Evolutionary conservation across 2,113 vertebrate genomes (phyloP), one percentile per base, ranked within the genome.

Genomic region (Phocoena phocoena): DNA sequence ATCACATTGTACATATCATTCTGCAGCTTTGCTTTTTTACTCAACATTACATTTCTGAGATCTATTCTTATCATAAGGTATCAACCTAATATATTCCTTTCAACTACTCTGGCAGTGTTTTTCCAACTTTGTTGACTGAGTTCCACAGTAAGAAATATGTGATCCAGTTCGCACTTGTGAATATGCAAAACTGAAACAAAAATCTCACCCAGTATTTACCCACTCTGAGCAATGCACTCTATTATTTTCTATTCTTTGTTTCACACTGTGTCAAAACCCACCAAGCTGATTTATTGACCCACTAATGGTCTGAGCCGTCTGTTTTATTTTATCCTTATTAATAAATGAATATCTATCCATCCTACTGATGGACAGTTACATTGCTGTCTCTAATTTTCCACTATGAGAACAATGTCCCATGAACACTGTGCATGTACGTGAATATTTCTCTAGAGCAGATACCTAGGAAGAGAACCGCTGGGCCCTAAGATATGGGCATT

Each of bases 131-230:
- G 62, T 14, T 21, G 33, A 70, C 23, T n/a, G 13, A 63, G 85
- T 70, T 26, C 36, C n/a, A 82, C 28, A 60, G 8, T 33, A 83
- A 77, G 23, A 93, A 90, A 58, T 55, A 50, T 53, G 68, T 88
- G 55, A 96, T 47, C 41, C 50, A 74, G 70, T 85, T 97, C 93
- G 68, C 88, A 90, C 8, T 88, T 90, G 25, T 18, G 23, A 93
- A 55, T 63, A 76, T 5, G 58, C 74, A 96, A 93, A 96, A 90
- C 55, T 41, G 68, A 96, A 96, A 89, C 62, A 50, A 81, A 53
- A 88, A 38, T 62, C 81, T 92, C 77, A 63, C n/a, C 95, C 25
- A 63, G 53, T 85, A 79, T 21, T 80, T 33, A 86, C 53, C 18
- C 33, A 74, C 28, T 31, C 18, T 17, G 23, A 12, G 20, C 92